Evolutionary conservation across 2,888 invertebrate species (phyloP), one percentile per base, ranked within the genome.

Genomic region (Pachycephus smyrnensis): DNA sequence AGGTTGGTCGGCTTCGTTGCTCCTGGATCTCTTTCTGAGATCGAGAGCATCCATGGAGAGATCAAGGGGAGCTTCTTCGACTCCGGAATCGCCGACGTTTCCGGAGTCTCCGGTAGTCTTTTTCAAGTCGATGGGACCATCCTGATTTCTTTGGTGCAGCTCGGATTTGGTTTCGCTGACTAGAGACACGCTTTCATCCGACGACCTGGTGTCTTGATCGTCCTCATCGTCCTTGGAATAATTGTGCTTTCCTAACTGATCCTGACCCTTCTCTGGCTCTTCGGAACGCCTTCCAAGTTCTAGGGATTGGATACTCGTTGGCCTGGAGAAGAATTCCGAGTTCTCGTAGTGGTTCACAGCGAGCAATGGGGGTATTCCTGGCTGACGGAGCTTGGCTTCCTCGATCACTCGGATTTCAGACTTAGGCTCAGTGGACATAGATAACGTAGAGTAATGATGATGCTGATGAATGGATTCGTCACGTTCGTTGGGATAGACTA

Each of bases 11-110:
- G 81, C 85, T 11, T 83, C 84, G 12, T 75, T 86, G 12, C 84
- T 82, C 69, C 85, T 85, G 11, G 89, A 86, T 91, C 97, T 97
- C 89, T 96, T 96, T 89, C 97, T 97, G 82, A 97, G 93, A 92
- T 97, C 97, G 73, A 97, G 92, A 6, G 96, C 97, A 90, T 96
- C 96, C 92, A 95, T 96, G 77, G 95, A 95, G 36, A 96, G 92
- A 91, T 97, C 96, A 77, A 96, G 93, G 0, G 96, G 94, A 35
- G 94, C 90, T 80, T 92, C 92, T 31, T 90, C 90, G 0, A 55
- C 55, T 55, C 55, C 55, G 37, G 82, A 83, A 1, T 77, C 75
- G 69, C 74, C 84, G 12, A 71, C 78, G 6, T 83, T 82, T 3
- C 31, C 71, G 4, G 75, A 76, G 75, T 77, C 73, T 73, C 68